Percentiles rank a stretch among this genome's conserved stretches.
Conservation (phyloP, 1,140 invertebrate genomes). For the Semibalanus balanoides region DNA sequence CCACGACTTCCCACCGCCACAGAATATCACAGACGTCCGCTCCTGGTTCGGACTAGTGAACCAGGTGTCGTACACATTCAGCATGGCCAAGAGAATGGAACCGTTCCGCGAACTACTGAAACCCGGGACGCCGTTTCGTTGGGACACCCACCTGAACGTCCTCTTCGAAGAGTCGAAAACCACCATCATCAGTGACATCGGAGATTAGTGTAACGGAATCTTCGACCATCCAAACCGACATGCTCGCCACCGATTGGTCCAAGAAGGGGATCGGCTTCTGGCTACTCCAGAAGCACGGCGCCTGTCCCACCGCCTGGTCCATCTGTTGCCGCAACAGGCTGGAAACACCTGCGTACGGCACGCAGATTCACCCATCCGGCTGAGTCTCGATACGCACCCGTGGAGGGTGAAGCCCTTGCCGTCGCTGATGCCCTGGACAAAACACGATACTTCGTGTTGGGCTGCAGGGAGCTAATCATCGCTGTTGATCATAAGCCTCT, state of each 20-base stretch:
- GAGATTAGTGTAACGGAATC: constrained; percentile 7
- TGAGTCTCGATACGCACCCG: constrained; percentile 5
- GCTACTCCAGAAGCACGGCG: constrained; percentile 8
- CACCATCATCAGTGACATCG: background rate
- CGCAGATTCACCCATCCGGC: constrained; percentile 1
- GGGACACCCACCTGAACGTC: background rate
- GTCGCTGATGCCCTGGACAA: constrained; percentile 9
- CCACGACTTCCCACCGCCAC: background rate
- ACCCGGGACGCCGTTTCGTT: background rate
- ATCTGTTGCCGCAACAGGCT: background rate
- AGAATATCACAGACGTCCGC: constrained; percentile 1
- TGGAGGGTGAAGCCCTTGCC: constrained; percentile 8
- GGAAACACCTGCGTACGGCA: background rate
- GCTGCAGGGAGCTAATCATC: constrained; percentile 3
- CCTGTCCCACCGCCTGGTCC: background rate
- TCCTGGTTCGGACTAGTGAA: constrained; percentile 6
- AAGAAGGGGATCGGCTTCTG: constrained; percentile 7
- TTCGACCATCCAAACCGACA: constrained; percentile 7
- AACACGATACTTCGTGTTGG: constrained; percentile 6
- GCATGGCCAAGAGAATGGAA: background rate
- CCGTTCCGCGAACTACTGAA: constrained; percentile 1
- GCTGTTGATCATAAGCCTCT: background rate
- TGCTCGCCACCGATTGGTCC: constrained; percentile 14
- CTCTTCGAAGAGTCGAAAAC: background rate
- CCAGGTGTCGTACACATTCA: constrained; percentile 1